phyloP scores from a whole-genome alignment of 1,140 invertebrate species.

The Heliconius hermathena region DNA sequence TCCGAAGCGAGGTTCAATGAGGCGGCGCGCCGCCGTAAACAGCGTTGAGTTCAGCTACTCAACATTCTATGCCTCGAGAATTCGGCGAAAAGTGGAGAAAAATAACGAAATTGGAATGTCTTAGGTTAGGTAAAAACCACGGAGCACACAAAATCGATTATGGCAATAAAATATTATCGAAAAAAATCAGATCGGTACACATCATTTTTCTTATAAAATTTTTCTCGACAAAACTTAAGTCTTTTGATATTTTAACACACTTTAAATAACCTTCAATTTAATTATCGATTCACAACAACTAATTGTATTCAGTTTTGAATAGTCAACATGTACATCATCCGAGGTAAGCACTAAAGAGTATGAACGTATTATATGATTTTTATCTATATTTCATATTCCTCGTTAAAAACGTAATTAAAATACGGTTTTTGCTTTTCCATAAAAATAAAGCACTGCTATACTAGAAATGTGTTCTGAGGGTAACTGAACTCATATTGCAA shows the following conservation, averaged over 20 bases:
- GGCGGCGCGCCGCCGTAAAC: too few relatives aligned
- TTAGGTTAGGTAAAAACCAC: not conserved
- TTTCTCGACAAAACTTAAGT: too few relatives aligned
- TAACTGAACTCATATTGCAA: constrained; percentile 23
- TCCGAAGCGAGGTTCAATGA: too few relatives aligned
- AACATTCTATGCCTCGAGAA: too few relatives aligned
- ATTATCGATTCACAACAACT: not conserved
- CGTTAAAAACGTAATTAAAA: not conserved
- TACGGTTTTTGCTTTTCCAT: not conserved
- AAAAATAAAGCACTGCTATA: not conserved
- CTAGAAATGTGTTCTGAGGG: not conserved
- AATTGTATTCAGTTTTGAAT: not conserved
- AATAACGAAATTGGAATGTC: too few relatives aligned
- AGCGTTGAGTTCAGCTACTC: too few relatives aligned
- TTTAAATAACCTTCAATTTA: not conserved
- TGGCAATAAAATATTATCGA: not conserved
- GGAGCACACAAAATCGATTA: not conserved
- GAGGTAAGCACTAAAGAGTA: not conserved
- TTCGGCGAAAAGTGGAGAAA: too few relatives aligned
- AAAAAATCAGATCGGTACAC: not conserved
- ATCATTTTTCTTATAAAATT: too few relatives aligned
- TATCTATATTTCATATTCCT: not conserved
- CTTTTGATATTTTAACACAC: too few relatives aligned
- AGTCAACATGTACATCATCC: not conserved
- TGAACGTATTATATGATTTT: not conserved